These are phyloP conservation scores for Drosophila pseudoananassae DNA, from an alignment of 1,140 invertebrate genomes.

Conservation along the genomic window DNA sequence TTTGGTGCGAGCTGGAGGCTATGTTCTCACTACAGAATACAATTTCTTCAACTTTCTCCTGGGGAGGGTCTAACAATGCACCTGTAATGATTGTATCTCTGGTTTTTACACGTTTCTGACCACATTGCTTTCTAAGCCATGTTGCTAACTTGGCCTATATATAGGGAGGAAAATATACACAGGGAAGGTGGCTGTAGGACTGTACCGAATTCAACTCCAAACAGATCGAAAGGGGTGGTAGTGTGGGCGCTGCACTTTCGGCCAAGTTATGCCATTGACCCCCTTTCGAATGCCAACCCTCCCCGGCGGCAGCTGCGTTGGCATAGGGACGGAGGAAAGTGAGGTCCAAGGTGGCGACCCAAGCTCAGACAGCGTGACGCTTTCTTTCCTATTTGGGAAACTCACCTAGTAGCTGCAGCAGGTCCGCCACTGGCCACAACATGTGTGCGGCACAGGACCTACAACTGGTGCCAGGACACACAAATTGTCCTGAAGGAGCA, in stretches of 20 bases:
- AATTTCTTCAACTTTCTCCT: too few species aligned
- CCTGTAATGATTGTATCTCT: too few species aligned
- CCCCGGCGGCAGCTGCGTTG: conserved; percentile 58
- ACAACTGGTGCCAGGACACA: neutral
- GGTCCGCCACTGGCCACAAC: conserved; percentile 5
- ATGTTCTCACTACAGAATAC: neutral
- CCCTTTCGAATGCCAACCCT: conserved; percentile 18
- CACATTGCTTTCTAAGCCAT: too few species aligned
- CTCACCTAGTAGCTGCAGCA: conserved; percentile 23
- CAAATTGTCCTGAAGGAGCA: neutral
- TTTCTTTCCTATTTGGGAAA: conserved; percentile 25
- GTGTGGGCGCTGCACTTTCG: conserved; percentile 29
- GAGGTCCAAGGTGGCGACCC: conserved; percentile 8
- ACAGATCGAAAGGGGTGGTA: neutral
- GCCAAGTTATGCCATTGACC: conserved; percentile 35
- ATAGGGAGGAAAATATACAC: too few species aligned
- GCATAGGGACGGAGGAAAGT: conserved; percentile 28
- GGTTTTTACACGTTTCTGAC: too few species aligned
- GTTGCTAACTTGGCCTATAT: too few species aligned
- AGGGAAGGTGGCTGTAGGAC: too few species aligned
- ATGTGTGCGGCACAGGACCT: conserved; percentile 17
- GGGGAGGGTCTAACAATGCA: too few species aligned
- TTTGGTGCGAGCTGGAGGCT: neutral
- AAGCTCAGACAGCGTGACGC: conserved; percentile 52
- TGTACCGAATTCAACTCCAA: too few species aligned